These are phyloP conservation scores for Nemurella pictetii DNA, from an alignment of 2,888 invertebrate genomes.

Conservation along the genomic window DNA sequence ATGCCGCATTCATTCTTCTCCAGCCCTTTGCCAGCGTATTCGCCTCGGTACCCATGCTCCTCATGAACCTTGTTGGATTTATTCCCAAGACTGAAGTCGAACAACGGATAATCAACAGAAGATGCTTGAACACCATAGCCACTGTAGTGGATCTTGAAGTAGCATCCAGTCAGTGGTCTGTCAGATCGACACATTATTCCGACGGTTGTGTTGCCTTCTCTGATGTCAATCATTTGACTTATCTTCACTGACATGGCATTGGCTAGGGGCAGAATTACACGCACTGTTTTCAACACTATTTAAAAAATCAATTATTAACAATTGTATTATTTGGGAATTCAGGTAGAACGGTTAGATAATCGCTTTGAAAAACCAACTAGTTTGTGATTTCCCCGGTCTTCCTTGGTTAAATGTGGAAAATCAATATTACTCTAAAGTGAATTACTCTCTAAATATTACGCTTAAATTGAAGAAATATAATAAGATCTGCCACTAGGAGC, in stretches of 20 bases:
- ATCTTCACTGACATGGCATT: not conserved
- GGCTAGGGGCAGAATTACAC: not conserved
- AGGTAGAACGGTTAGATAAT: too few species aligned
- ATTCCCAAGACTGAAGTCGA: not conserved
- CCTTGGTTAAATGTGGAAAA: too few species aligned
- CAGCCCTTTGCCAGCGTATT: not conserved
- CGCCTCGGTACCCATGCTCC: not conserved
- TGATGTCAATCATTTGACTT: not conserved
- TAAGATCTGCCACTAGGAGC: too few species aligned
- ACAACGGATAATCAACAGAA: not conserved
- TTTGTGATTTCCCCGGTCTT: too few species aligned
- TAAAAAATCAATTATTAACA: too few species aligned
- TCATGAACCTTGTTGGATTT: not conserved
- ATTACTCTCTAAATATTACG: too few species aligned
- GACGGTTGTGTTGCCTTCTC: not conserved
- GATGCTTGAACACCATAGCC: not conserved
- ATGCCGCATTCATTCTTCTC: not conserved
- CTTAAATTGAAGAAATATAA: too few species aligned
- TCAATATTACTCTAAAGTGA: too few species aligned
- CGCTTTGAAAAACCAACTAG: too few species aligned
- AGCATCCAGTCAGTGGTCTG: not conserved
- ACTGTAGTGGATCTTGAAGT: not conserved
- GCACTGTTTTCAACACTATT: too few species aligned
- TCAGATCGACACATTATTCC: not conserved
- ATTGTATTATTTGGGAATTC: too few species aligned